Conservation (phyloP, 2,888 invertebrate species). For the Catotricha subobsoleta region DNA sequence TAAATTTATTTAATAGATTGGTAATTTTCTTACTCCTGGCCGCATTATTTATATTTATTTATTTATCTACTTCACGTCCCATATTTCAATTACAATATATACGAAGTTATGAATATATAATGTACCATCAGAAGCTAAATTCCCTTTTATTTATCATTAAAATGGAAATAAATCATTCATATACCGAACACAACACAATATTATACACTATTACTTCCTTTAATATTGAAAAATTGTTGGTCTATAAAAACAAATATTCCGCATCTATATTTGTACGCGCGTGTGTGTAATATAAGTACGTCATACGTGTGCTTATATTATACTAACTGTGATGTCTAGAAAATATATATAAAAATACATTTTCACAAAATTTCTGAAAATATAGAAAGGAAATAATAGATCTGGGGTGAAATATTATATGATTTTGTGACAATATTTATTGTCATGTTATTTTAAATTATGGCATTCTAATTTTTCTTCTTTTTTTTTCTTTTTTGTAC, state of each 20-base stretch:
- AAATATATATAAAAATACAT: background rate
- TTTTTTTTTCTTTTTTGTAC: background rate
- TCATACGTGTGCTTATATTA: too few species aligned
- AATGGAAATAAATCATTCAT: background rate
- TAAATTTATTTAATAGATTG: too few species aligned
- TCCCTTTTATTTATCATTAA: background rate
- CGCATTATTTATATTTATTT: too few species aligned
- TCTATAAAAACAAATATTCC: background rate
- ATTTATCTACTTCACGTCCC: too few species aligned
- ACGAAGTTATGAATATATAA: too few species aligned
- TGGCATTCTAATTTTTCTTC: background rate
- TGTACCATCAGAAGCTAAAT: too few species aligned
- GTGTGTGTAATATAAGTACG: background rate
- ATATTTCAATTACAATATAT: too few species aligned
- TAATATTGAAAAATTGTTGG: background rate
- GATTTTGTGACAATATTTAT: constrained; percentile 2
- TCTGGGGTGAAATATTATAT: constrained; percentile 5
- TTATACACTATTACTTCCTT: background rate
- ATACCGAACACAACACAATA: background rate
- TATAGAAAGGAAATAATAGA: too few species aligned
- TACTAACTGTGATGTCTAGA: too few species aligned
- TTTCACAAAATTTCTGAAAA: too few species aligned
- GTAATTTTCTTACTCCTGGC: too few species aligned
- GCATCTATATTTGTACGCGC: background rate
- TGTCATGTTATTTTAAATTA: background rate